phyloP scores from a whole-genome alignment of 2,113 vertebrate species.

The Rhizomys pruinosus region DNA sequence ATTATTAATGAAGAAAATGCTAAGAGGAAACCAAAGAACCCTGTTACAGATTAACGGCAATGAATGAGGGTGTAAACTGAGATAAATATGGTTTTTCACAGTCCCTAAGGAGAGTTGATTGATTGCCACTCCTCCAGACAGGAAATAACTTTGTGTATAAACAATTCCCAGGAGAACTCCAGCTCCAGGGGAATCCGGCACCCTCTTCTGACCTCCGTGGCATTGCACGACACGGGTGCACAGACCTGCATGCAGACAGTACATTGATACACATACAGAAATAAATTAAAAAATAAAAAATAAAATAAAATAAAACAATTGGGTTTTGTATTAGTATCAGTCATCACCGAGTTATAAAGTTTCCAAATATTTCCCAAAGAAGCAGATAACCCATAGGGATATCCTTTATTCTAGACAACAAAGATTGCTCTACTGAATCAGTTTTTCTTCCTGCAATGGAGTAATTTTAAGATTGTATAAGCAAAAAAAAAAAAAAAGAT shows the following conservation, averaged over 20 bases:
- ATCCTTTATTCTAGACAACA: conserved; percentile 1
- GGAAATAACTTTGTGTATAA: conserved; percentile 1
- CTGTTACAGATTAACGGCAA: not conserved
- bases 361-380: not conserved
- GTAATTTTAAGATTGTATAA: conserved; percentile 15
- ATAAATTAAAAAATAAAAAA: no score
- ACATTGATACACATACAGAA: no score
- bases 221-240: no score
- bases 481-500: no score
- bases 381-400: not conserved
- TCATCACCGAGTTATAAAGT: not conserved
- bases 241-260: no score
- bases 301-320: no score
- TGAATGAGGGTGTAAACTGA: not conserved
- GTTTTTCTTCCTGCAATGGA: not conserved
- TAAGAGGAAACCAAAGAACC: no score
- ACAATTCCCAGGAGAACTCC: no score
- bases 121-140: not conserved
- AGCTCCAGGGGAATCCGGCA: no score
- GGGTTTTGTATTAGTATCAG: conserved; percentile 23
- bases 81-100: not conserved
- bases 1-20: conserved; percentile 13
- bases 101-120: not conserved
- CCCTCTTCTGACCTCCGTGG: no score
- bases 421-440: not conserved